Evolutionary conservation across 35 echinoderm and acorn worm genomes (phyloP).

Genomic region (Stichopus chloronotus): DNA sequence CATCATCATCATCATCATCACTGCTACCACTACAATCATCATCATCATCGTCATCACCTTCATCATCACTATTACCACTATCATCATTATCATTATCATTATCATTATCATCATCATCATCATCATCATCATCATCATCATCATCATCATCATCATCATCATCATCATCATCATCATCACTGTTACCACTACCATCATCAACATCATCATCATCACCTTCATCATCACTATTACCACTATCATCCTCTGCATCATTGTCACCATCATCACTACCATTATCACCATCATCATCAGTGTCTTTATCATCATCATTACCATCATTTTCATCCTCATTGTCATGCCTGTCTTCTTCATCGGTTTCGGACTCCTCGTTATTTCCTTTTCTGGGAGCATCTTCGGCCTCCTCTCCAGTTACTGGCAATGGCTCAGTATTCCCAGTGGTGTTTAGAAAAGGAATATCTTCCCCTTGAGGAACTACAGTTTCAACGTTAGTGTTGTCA

Average conservation of each 20-base stretch:
- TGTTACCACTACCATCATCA: not conserved
- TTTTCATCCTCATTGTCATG: not conserved
- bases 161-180: constrained; percentile 27
- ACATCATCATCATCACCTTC: not conserved
- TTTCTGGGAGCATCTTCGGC: too few relatives aligned
- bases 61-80: not conserved
- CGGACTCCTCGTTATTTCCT: not conserved
- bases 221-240: not conserved
- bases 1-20: constrained; percentile 18
- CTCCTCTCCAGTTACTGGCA: too few relatives aligned
- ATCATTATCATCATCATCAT: not conserved
- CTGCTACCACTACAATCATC: not conserved
- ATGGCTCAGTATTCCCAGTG: not conserved
- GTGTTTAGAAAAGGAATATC: not conserved
- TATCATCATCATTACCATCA: not conserved
- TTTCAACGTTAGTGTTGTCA: not conserved
- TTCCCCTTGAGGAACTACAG: not conserved
- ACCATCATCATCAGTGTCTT: not conserved
- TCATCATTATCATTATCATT: not conserved
- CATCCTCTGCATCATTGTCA: not conserved
- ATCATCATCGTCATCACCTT: not conserved
- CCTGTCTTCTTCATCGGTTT: not conserved
- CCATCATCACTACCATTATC: not conserved
- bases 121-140: not conserved
- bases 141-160: not conserved